Conservation (phyloP, 2,888 invertebrate species). For the Carcina quercana region DNA sequence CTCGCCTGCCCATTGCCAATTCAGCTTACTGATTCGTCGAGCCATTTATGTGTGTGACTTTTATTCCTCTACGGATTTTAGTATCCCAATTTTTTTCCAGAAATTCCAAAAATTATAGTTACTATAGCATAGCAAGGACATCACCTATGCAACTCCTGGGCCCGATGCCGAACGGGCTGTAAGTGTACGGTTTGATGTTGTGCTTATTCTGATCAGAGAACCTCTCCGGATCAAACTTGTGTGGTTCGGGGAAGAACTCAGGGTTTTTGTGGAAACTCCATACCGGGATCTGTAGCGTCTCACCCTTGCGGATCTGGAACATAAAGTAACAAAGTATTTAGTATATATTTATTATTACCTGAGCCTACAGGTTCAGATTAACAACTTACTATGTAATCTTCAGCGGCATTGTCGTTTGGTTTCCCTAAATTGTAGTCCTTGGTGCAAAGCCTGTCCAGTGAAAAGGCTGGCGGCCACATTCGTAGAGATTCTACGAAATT, state of each 20-base stretch:
- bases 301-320: constrained; percentile 30
- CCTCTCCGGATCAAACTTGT: constrained; percentile 72
- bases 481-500: constrained; percentile 41
- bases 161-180: constrained; percentile 70
- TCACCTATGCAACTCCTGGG: constrained; percentile 74
- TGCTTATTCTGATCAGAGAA: constrained; percentile 71
- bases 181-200: constrained; percentile 34
- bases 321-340: no score
- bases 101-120: no score
- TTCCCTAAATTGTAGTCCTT: constrained; percentile 49
- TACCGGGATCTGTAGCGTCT: constrained; percentile 38
- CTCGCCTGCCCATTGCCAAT: no score
- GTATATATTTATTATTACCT: no score
- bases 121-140: background rate
- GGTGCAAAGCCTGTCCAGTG: constrained; percentile 51
- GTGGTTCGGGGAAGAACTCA: constrained; percentile 62
- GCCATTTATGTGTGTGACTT: no score
- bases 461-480: constrained; percentile 44
- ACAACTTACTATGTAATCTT: constrained; percentile 22
- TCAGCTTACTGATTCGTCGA: no score
- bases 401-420: constrained; percentile 16
- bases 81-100: no score
- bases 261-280: constrained; percentile 60
- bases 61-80: no score
- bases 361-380: no score